phyloP scores from a whole-genome alignment of 2,113 vertebrate genomes.

The Salvelinus alpinus region DNA sequence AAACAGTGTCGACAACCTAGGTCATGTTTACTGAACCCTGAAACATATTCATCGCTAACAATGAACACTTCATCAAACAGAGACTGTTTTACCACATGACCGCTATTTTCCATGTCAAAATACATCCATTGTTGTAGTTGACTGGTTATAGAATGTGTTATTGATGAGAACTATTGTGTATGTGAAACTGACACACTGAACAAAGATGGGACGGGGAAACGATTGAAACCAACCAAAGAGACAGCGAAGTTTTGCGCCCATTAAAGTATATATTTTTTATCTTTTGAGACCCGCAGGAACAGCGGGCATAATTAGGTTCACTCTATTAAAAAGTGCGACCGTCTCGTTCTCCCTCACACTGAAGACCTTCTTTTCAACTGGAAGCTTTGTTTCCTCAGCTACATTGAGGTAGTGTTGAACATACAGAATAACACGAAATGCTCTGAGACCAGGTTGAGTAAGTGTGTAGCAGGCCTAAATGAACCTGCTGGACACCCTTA shows the following conservation, averaged over 20 bases:
- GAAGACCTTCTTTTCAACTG: constrained; percentile 20
- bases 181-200: too few relatives aligned
- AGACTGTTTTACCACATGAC: too few relatives aligned
- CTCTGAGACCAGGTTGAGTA: constrained; percentile 28
- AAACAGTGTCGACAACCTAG: background rate
- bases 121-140: too few relatives aligned
- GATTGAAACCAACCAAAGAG: too few relatives aligned
- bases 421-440: too few relatives aligned
- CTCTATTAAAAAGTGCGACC: constrained; percentile 52
- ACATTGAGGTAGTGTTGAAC: constrained; percentile 17
- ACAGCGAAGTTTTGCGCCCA: too few relatives aligned
- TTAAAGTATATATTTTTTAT: too few relatives aligned
- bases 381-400: constrained; percentile 45
- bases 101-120: too few relatives aligned
- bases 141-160: too few relatives aligned
- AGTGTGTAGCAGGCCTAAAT: constrained; percentile 56
- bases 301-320: constrained; percentile 50
- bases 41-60: background rate
- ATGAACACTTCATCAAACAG: too few relatives aligned
- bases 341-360: constrained; percentile 12
- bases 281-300: too few relatives aligned
- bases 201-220: background rate
- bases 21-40: background rate
- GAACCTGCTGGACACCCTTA: constrained; percentile 55
- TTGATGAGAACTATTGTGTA: too few relatives aligned